phyloP scores from a whole-genome alignment of 2,888 invertebrate species.

The Azorinus chamasolen region DNA sequence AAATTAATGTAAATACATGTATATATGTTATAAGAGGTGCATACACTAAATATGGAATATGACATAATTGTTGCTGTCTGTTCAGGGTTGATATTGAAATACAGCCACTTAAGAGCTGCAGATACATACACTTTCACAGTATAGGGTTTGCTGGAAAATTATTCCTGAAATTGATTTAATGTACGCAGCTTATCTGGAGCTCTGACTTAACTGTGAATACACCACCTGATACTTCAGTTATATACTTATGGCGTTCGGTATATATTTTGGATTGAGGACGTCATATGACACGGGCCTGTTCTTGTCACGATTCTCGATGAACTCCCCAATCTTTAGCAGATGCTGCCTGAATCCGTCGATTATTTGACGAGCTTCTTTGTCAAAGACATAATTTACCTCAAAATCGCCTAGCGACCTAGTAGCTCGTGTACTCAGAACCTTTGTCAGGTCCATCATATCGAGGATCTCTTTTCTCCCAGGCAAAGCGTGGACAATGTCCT shows the following conservation, averaged over 20 bases:
- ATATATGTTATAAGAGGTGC: too few species aligned
- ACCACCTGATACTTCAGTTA: too few species aligned
- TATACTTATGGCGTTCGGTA: conserved; percentile 86
- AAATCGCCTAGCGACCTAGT: conserved; percentile 85
- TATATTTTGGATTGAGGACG: conserved; percentile 85
- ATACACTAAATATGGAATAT: too few species aligned
- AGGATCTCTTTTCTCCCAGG: conserved; percentile 81
- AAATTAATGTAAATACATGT: too few species aligned
- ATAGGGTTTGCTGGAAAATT: too few species aligned
- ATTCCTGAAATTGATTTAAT: too few species aligned
- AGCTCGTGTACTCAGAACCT: conserved; percentile 81
- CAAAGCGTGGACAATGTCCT: conserved; percentile 80
- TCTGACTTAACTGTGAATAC: too few species aligned
- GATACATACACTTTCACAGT: too few species aligned
- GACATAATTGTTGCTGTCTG: too few species aligned
- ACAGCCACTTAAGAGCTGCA: too few species aligned
- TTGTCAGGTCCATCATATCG: conserved; percentile 85
- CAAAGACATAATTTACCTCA: conserved; percentile 84
- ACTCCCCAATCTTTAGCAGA: conserved; percentile 76
- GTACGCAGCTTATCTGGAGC: too few species aligned
- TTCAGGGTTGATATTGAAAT: too few species aligned
- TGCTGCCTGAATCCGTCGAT: conserved; percentile 77
- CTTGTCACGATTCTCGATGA: conserved; percentile 82
- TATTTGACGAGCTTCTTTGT: conserved; percentile 72
- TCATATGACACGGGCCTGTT: conserved; percentile 76